These are phyloP conservation scores for Gallinago stenura DNA, from an alignment of 2,797 vertebrate species.

Conservation along the genomic window DNA sequence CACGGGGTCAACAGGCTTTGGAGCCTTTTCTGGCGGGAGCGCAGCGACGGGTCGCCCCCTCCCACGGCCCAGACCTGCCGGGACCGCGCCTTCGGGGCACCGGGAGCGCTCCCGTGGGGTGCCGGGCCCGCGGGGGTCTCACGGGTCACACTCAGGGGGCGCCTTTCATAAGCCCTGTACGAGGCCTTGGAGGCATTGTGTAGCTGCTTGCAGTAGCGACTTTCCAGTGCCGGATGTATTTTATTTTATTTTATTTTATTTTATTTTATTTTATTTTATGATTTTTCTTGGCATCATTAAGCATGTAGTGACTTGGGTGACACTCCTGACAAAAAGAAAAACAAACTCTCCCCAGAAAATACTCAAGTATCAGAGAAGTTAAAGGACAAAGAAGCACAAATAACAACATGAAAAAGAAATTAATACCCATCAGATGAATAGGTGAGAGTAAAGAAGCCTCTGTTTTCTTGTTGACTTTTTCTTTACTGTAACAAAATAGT, in stretches of 20 bases:
- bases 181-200: not conserved
- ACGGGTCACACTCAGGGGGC: not conserved
- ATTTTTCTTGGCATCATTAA: not conserved
- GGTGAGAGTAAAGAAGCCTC: not conserved
- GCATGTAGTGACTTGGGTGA: rapidly evolving
- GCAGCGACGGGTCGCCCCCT: too few species aligned
- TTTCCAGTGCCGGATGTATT: not conserved
- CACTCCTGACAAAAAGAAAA: not conserved
- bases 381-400: not conserved
- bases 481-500: not conserved
- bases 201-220: not conserved
- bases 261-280: not conserved
- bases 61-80: not conserved
- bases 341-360: rapidly evolving
- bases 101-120: not conserved
- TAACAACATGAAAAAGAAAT: not conserved
- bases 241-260: not conserved
- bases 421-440: rapidly evolving
- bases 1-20: not conserved
- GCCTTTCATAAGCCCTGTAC: not conserved
- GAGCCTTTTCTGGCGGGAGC: not conserved
- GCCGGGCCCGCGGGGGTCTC: not conserved
- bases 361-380: not conserved
- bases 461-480: not conserved
- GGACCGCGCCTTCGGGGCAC: not conserved